Evolutionary conservation across 2,888 invertebrate genomes (phyloP), one percentile per base, ranked within the genome.

Genomic region (Troides oblongomaculatus): DNA sequence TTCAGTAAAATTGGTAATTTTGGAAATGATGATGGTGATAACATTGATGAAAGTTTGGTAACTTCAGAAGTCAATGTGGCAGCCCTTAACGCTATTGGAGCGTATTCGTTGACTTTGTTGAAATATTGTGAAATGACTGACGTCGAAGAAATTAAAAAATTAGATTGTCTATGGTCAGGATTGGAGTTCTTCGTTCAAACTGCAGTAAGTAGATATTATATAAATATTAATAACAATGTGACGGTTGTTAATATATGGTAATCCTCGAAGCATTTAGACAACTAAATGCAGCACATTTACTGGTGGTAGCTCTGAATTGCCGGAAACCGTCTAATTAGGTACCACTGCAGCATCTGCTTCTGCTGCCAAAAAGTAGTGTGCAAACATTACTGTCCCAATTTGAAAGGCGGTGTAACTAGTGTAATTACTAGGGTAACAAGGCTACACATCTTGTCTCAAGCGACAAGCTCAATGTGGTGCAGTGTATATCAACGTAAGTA

Each of bases 111-210:
- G 58, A 89, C 87, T 1, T 73, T 92, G 10, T 81, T 90, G 8
- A 90, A 87, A 72, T 91, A 87, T 73, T 92, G 91, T 72, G 92
- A 91, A 74, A 83, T 86, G 2, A 84, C 79, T 2, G 84, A 90
- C 66, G 74, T 69, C 0, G 83, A 82, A 18, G 90, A 89, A 74
- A 77, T 84, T 0, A 86, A 87, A 71, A 88, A 89, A 75, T 80
- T 91, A 69, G 86, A 87, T 70, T 87, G 82, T 76, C 76, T 92
- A 1, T 87, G 88, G 85, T 80, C 84, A 5, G 88, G 87, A 6
- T 75, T 92, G 70, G 88, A 85, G 18, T 91, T 84, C 72, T 92
- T 91, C 64, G 73, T 88, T 2, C 78, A 83, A 64, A 88, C 80
- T 77, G 89, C 92, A 74, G 92, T 92, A 78, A 89, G 91, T 90